These are phyloP conservation scores for Drosophila recens DNA, from an alignment of 2,888 invertebrate genomes.

Conservation along the genomic window DNA sequence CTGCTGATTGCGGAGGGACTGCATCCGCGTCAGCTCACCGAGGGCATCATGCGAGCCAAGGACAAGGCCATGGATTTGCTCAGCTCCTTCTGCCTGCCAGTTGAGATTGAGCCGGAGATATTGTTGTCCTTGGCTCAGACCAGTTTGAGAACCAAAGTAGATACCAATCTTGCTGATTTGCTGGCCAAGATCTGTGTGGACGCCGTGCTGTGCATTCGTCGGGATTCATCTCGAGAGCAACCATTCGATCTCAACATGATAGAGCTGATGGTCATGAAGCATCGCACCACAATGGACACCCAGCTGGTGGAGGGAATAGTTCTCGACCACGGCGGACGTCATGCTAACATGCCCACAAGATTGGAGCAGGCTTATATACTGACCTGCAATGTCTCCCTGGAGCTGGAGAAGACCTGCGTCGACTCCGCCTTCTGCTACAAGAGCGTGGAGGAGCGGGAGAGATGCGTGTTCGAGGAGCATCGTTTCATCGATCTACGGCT, in stretches of 20 bases:
- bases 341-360: conserved; percentile 99
- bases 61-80: conserved; percentile 93
- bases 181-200: conserved; percentile 96
- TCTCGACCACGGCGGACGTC: conserved; percentile 97
- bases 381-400: conserved; percentile 98
- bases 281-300: conserved; percentile 93
- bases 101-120: conserved; percentile 88
- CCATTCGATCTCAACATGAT: conserved; percentile 98
- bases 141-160: conserved; percentile 95
- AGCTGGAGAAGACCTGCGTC: conserved; percentile 98
- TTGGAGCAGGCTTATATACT: conserved; percentile 96
- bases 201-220: conserved; percentile 92
- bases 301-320: conserved; percentile 94
- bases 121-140: conserved; percentile 95
- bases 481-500: conserved; percentile 98
- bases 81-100: conserved; percentile 92
- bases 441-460: conserved; percentile 97
- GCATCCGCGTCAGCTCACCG: conserved; percentile 94
- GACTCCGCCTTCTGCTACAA: conserved; percentile 99
- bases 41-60: conserved; percentile 97
- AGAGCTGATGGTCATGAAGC: conserved; percentile 99
- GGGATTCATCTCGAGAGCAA: conserved; percentile 76
- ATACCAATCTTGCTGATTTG: conserved; percentile 92
- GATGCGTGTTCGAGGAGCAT: conserved; percentile 95
- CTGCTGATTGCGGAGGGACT: conserved; percentile 95